A percentile compares a stretch with the other conserved stretches of the same genome.
phyloP scores from a whole-genome alignment of 2,113 vertebrate species.

The human region DNA sequence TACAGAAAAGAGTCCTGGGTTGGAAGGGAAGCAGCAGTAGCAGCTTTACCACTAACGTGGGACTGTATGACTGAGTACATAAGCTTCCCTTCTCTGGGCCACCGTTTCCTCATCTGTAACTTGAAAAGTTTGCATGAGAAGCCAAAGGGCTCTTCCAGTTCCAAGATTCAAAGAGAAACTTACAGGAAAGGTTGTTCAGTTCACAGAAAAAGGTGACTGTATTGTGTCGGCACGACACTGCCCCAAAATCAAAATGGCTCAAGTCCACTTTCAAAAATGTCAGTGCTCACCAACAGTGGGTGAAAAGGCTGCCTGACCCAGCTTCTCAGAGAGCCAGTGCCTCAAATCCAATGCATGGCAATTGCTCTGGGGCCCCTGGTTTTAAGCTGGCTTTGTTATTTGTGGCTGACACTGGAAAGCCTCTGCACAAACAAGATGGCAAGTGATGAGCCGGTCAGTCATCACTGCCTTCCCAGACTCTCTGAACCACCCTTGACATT shows the following conservation, averaged over 20 bases:
- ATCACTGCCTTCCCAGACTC: not conserved
- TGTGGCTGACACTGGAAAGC: not conserved
- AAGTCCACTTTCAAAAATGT: slow-evolving; percentile 11
- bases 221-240: not conserved
- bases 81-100: not conserved
- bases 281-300: not conserved
- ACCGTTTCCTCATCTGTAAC: not conserved
- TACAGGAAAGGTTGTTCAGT: not conserved
- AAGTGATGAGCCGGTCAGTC: not conserved
- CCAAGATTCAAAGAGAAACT: not conserved
- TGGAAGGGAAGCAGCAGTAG: not conserved
- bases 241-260: not conserved
- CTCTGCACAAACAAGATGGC: not conserved
- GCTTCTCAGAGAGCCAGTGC: not conserved
- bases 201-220: not conserved
- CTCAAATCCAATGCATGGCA: not conserved
- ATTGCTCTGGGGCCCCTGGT: not conserved
- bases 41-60: not conserved
- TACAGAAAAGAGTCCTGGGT: not conserved
- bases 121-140: not conserved
- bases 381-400: slow-evolving; percentile 10
- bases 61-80: not conserved
- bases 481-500: slow-evolving; percentile 41
- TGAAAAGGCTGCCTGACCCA: not conserved
- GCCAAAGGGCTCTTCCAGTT: not conserved